Evolutionary conservation across 1,140 invertebrate species (phyloP), one percentile per base, ranked within the genome.

Genomic region (Aphidius gifuensis): DNA sequence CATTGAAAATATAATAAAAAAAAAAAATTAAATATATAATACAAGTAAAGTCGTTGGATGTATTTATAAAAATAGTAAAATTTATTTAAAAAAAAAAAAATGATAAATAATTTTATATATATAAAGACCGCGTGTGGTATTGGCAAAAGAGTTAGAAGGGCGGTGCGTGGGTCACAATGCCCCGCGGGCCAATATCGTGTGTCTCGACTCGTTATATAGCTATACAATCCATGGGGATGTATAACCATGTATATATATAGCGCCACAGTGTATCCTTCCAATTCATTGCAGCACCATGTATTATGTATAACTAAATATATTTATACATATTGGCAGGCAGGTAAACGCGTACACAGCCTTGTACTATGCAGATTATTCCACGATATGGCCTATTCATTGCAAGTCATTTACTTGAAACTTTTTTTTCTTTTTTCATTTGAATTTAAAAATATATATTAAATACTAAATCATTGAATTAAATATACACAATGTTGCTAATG

Each of bases 151-250:
- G 68, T 74, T 74, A 71, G 68, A 66, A 72, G 72, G 70, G 70
- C 73, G 69, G 62, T 78, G 76, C 75, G 75, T 78, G 73, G 76
- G 75, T 78, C 74, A 78, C 70, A 75, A 74, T 76, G 71, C 67
- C 74, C 71, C 58, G 65, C 58, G 72, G 70, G 60, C 50, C 69
- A 65, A 62, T 40, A 54, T 58, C 61, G 49, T 66, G 48, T 45
- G 50, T 61, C 16, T 48, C 54, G 69, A 74, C 72, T 75, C 71
- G 72, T 74, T 75, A 75, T 76, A 71, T 71, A 69, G 23, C 23
- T 32, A 16, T 16, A 32, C 23, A 32, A 32, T 32, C 23, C 23
- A 32, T 32, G 23, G 23, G 23, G 23, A 32, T 32, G 23, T 32
- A 32, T 32, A 32, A 3, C 2, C 23, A 32, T 32, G 2, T 32